Base-by-base conservation (phyloP, 2,888 invertebrate genomes). In the Criorhina ranunculi region DNA sequence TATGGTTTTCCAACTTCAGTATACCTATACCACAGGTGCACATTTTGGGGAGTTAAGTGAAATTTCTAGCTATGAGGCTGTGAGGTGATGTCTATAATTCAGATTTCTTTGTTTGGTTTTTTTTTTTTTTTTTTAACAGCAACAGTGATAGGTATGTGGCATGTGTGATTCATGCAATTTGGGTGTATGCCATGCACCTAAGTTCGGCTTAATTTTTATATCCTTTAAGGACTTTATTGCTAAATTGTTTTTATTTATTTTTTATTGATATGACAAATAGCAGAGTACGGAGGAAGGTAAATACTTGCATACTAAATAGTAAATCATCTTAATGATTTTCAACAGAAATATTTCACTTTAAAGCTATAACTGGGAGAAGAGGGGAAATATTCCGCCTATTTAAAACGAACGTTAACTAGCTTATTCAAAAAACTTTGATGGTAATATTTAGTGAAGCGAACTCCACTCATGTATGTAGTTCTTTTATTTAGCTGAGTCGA, bases 1-100 rank as follows among this genome's bases (percentile, higher is more conserved):
- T 59, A 73, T 73, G 78, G 67, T 62, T 62, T 73, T 67, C 44
- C 53, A 29, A 67, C 66, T 66, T 60, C 42, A 29, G 70, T 53
- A 31, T n/a, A n/a, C n/a, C n/a, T 44, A 44, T 69, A 42, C 53
- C 29, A 9, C 12, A 55, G 44, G 29, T 35, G 53, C 35, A 60
- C 60, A 49, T 40, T 62, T 62, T 42, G 31, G n/a, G 31, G 51
- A 53, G 31, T 35, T 49, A 49, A 75, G 40, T 66, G 57, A 49
- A 40, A 49, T 66, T 49, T 17, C 46, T 17, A 5, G 42, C 31
- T 66, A 15, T 29, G 31, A 4, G 75, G 53, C 53, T 12, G 8
- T 5, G 4, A 6, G 46, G 12, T 33, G 12, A 37, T 46, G 33
- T 33, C 37, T 51, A 40, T 42, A 62, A 53, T 73, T 51, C 40